Evolutionary conservation across 1,140 invertebrate species (phyloP).

Genomic region (Rhagoletis pomonella): DNA sequence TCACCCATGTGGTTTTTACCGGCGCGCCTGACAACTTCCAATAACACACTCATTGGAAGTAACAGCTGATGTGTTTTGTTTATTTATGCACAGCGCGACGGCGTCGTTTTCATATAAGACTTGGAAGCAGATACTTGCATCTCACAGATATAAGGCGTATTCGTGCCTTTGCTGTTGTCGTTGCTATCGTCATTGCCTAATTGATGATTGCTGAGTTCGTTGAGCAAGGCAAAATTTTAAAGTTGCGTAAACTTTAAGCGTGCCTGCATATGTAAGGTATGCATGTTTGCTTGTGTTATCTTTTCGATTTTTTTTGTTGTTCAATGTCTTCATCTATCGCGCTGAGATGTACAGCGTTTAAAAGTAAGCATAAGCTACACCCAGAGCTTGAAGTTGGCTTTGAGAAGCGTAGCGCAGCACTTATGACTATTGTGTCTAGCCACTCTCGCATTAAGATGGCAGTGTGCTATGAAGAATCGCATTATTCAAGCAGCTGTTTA

Average conservation of each 20-base stretch:
- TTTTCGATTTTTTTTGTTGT: too few species aligned
- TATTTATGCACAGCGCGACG: conserved; percentile 6
- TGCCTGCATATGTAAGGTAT: too few species aligned
- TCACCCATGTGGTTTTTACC: neutral
- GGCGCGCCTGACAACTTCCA: neutral
- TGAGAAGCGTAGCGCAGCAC: too few species aligned
- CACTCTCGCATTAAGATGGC: too few species aligned
- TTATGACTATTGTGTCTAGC: too few species aligned
- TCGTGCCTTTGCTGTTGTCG: neutral
- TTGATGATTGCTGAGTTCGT: neutral
- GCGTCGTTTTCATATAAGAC: neutral
- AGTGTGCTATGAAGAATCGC: too few species aligned
- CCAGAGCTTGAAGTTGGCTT: too few species aligned
- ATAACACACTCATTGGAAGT: conserved; percentile 2
- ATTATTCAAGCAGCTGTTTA: too few species aligned
- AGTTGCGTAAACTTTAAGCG: neutral
- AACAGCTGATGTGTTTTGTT: conserved; percentile 43
- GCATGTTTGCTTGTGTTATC: neutral
- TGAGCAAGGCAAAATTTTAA: neutral
- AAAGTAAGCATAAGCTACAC: too few species aligned
- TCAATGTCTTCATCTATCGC: too few species aligned
- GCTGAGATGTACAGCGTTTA: too few species aligned
- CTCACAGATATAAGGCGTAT: conserved; percentile 9
- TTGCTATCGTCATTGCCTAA: neutral
- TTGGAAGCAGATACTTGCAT: neutral